Conservation (phyloP, 2,113 vertebrate species). For the cat (Felis catus) region DNA sequence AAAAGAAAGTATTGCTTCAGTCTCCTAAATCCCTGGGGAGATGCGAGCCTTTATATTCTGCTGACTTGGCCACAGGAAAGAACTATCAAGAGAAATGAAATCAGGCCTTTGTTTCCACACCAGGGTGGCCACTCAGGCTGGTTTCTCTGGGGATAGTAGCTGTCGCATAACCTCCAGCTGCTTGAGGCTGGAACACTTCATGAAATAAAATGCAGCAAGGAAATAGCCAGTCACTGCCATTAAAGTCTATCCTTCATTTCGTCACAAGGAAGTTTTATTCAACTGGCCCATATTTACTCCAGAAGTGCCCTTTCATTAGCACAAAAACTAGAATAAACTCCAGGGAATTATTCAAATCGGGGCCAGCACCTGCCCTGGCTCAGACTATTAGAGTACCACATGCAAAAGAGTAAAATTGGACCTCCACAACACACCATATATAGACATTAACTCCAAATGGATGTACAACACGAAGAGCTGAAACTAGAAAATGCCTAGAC, state of each 20-base stretch:
- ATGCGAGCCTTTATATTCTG: neutral
- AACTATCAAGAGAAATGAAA: neutral
- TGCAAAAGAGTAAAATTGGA: neutral
- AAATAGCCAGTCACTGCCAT: neutral
- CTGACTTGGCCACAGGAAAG: neutral
- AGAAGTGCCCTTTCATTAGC: neutral
- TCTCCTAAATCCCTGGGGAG: neutral
- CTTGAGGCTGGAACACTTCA: neutral
- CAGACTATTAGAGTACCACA: neutral
- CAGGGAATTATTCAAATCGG: neutral
- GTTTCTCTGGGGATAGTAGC: neutral
- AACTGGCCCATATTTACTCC: neutral
- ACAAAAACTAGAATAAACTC: neutral
- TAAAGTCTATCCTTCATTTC: neutral
- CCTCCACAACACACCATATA: neutral
- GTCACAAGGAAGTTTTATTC: neutral
- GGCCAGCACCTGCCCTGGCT: neutral
- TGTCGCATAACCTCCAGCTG: neutral
- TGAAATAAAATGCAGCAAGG: neutral
- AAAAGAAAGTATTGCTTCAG: constrained; percentile 3
- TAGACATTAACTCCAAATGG: neutral
- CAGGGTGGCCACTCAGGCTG: accelerated
- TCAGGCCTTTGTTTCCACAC: neutral
- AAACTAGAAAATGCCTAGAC: neutral
- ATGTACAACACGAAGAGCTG: neutral